These are phyloP conservation scores for Phymorhynchus buccinoides DNA, from an alignment of 1,140 invertebrate genomes.

Conservation along the genomic window DNA sequence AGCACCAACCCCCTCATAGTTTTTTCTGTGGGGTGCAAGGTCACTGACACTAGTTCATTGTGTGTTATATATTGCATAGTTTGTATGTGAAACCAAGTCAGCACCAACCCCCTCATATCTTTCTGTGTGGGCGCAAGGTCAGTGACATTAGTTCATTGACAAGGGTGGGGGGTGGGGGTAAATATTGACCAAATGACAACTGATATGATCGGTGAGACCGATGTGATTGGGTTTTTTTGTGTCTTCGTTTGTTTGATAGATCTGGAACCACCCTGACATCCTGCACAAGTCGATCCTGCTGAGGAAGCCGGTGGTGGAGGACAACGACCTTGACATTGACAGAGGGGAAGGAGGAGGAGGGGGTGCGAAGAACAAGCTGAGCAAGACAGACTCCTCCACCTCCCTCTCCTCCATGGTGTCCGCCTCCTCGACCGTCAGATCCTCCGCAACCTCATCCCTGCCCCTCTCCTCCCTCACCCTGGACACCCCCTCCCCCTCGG, in stretches of 20 bases:
- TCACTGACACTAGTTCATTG: too few relatives aligned
- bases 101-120: too few relatives aligned
- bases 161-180: too few relatives aligned
- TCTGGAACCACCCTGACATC: slow-evolving; percentile 99
- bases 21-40: too few relatives aligned
- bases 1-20: too few relatives aligned
- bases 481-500: neutral
- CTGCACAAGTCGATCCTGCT: slow-evolving; percentile 92
- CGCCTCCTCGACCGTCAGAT: slow-evolving; percentile 28
- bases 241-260: slow-evolving; percentile 75
- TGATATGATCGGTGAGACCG: too few relatives aligned
- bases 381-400: slow-evolving; percentile 39
- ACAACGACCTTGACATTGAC: slow-evolving; percentile 94
- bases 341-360: slow-evolving; percentile 71
- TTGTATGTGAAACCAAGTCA: too few relatives aligned
- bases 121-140: too few relatives aligned
- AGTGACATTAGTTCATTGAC: too few relatives aligned
- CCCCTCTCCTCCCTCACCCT: neutral
- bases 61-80: too few relatives aligned
- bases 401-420: slow-evolving; percentile 29
- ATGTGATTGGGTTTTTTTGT: too few relatives aligned
- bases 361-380: slow-evolving; percentile 49
- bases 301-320: slow-evolving; percentile 80
- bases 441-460: neutral
- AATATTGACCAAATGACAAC: too few relatives aligned